These are phyloP conservation scores for Scortum barcoo DNA, from an alignment of 2,113 vertebrate genomes.

Conservation along the genomic window DNA sequence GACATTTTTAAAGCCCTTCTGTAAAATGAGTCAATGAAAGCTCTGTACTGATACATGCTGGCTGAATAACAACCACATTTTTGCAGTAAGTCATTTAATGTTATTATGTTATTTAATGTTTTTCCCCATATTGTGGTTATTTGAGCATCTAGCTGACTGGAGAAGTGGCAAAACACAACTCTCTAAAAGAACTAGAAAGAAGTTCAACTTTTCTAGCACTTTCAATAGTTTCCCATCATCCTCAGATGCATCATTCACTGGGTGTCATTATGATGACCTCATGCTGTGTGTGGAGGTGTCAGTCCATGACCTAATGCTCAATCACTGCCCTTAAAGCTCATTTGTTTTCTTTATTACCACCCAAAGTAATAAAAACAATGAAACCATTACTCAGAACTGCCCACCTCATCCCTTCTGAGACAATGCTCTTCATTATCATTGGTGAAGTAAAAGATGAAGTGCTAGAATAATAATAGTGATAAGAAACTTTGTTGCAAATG, in stretches of 20 bases:
- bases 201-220: not conserved
- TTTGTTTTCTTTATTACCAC: slow-evolving; percentile 58
- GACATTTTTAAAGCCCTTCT: not conserved
- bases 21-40: not conserved
- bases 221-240: slow-evolving; percentile 7
- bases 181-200: slow-evolving; percentile 8
- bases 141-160: not conserved
- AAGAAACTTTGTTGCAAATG: slow-evolving; percentile 10
- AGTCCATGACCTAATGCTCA: slow-evolving; percentile 54
- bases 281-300: slow-evolving; percentile 18
- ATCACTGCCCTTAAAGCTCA: slow-evolving; percentile 25
- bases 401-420: slow-evolving; percentile 11
- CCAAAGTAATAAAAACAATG: slow-evolving; percentile 48
- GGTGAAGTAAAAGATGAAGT: slow-evolving; percentile 3
- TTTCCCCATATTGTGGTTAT: not conserved
- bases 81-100: not conserved
- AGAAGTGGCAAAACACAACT: not conserved
- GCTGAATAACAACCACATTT: not conserved
- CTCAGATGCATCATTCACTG: slow-evolving; percentile 27
- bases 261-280: slow-evolving; percentile 48
- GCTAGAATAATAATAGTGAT: slow-evolving; percentile 16
- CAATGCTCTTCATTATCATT: slow-evolving; percentile 19
- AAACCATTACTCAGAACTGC: slow-evolving; percentile 10
- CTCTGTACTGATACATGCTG: not conserved
- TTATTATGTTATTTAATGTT: not conserved